Percentiles rank a stretch among this genome's conserved stretches.
These are phyloP conservation scores for Caenorhabditis tropicalis DNA, from an alignment of 1,140 invertebrate species.

Conservation along the genomic window DNA sequence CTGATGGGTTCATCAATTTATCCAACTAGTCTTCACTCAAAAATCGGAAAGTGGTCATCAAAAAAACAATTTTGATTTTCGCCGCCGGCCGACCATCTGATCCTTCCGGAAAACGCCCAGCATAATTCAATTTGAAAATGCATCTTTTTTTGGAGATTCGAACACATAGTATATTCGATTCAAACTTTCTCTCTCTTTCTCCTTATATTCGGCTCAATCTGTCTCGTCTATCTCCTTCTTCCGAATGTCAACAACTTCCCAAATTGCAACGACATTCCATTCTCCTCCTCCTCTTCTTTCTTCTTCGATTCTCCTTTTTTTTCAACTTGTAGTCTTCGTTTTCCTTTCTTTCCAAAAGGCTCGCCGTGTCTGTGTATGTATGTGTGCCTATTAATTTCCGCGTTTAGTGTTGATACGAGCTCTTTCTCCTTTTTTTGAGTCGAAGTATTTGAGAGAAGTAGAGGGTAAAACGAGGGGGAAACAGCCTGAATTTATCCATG, in stretches of 20 bases:
- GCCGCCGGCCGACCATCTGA: too few species aligned
- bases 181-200: neutral
- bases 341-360: neutral
- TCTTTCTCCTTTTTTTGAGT: neutral
- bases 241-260: conserved; percentile 29
- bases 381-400: conserved; percentile 32
- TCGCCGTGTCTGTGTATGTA: neutral
- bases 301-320: neutral
- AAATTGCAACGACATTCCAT: neutral
- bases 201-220: neutral
- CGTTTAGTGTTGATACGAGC: conserved; percentile 35
- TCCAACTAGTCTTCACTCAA: too few species aligned
- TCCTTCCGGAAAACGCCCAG: neutral
- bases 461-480: neutral
- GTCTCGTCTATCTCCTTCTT: neutral
- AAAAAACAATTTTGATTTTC: too few species aligned
- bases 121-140: neutral
- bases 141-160: neutral
- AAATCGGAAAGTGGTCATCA: too few species aligned
- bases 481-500: conserved; percentile 25
- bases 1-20: too few species aligned
- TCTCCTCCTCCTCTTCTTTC: neutral
- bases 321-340: neutral
- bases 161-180: neutral
- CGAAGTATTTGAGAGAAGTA: neutral